Conservation (phyloP, 1,140 invertebrate species). For the Venustaconcha ellipsiformis region DNA sequence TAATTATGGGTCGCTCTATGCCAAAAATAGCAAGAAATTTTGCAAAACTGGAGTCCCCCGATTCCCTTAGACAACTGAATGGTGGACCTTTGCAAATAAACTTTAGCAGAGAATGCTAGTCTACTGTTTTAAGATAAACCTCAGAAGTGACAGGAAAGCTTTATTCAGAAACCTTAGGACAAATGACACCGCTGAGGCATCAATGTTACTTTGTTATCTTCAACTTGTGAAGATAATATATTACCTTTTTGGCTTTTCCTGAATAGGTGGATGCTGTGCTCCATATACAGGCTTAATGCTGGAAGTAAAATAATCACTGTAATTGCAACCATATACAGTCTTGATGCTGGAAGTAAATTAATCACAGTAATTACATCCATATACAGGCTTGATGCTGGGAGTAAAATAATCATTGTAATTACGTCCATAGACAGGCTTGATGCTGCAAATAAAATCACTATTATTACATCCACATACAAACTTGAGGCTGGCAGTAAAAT, state of each 20-base stretch:
- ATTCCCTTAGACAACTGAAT: too few species aligned
- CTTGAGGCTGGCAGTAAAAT: constrained; percentile 60
- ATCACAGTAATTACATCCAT: constrained; percentile 12
- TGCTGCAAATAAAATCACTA: not conserved
- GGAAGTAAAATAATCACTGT: constrained; percentile 34
- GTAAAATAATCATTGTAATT: constrained; percentile 16
- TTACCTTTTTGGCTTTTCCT: constrained; percentile 59
- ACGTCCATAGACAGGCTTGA: not conserved
- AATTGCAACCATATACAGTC: not conserved
- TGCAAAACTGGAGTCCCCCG: too few species aligned
- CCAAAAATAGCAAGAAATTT: too few species aligned
- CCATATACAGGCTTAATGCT: constrained; percentile 69
- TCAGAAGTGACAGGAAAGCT: too few species aligned
- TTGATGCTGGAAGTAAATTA: not conserved
- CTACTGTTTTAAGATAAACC: too few species aligned
- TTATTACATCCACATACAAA: constrained; percentile 54
- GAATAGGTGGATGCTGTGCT: constrained; percentile 68
- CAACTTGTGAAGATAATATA: not conserved
- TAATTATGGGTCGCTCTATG: too few species aligned
- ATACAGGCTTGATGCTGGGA: constrained; percentile 67
- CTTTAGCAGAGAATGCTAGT: too few species aligned
- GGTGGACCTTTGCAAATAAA: too few species aligned
- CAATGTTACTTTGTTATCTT: not conserved
- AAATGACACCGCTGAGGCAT: not conserved
- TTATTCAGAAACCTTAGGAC: too few species aligned